These are phyloP conservation scores for Limosa lapponica DNA, from an alignment of 2,797 vertebrate species.

Conservation along the genomic window DNA sequence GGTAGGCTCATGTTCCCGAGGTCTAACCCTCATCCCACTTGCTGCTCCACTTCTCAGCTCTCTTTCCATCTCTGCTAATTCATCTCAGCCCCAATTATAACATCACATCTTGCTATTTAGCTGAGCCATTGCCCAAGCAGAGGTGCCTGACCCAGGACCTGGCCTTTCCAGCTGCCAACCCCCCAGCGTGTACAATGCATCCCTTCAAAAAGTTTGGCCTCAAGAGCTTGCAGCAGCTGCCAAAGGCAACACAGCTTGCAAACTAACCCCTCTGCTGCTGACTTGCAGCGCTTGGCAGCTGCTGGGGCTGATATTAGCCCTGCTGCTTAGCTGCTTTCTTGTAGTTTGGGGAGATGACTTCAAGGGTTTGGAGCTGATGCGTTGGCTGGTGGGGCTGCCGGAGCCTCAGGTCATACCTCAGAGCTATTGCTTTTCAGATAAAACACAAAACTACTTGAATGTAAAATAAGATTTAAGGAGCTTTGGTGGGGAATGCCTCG, in stretches of 20 bases:
- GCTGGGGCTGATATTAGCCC: not conserved
- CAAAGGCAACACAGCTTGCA: not conserved
- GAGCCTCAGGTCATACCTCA: not conserved
- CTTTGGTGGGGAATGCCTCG: not conserved
- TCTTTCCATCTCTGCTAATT: not conserved
- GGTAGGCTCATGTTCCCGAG: not conserved
- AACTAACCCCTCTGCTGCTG: not conserved
- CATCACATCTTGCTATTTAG: not conserved
- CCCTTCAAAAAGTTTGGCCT: not conserved
- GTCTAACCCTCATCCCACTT: not conserved
- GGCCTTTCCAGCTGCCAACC: not conserved
- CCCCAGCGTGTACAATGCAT: not conserved
- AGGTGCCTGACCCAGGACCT: not conserved
- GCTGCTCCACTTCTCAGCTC: not conserved
- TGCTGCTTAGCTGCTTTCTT: not conserved
- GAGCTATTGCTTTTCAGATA: not conserved
- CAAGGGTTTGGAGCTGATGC: not conserved
- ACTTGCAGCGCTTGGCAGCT: not conserved
- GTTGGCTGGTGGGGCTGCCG: not conserved
- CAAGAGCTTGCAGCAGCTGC: not conserved
- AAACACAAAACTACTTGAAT: not conserved
- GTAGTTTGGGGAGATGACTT: not conserved
- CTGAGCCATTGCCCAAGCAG: not conserved
- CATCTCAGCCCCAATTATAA: not conserved
- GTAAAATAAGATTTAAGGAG: not conserved